A percentile compares a stretch with the other conserved stretches of the same genome.
These are phyloP conservation scores for Brachypalpus laphriformis DNA, from an alignment of 2,888 invertebrate genomes.

Conservation along the genomic window DNA sequence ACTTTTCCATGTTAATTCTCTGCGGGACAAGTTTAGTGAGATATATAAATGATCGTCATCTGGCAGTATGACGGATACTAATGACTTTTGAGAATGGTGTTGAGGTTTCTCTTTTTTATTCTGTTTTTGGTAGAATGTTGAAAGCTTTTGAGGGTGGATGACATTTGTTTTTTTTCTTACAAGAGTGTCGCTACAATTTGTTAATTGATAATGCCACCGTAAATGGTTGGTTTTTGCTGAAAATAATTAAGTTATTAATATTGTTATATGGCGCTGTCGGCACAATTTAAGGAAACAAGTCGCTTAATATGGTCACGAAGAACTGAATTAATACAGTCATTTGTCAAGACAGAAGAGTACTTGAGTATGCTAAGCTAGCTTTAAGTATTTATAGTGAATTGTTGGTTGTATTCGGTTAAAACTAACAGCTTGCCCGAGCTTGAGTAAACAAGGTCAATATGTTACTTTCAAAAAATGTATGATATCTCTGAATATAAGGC, in stretches of 20 bases:
- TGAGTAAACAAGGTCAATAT: not conserved
- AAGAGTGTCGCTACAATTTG: constrained; percentile 30
- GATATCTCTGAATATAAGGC: not conserved
- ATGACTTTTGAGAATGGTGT: constrained; percentile 60
- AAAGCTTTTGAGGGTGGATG: constrained; percentile 38
- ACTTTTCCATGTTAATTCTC: constrained; percentile 64
- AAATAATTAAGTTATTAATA: constrained; percentile 35
- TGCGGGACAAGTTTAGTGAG: constrained; percentile 69
- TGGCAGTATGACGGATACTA: constrained; percentile 69
- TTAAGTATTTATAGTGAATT: no score
- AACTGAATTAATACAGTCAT: not conserved
- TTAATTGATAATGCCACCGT: constrained; percentile 26
- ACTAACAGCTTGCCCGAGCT: not conserved
- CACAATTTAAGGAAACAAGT: not conserved
- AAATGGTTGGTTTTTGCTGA: not conserved
- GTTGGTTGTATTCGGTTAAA: not conserved
- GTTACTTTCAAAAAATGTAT: not conserved
- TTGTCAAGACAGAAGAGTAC: not conserved
- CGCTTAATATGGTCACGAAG: not conserved
- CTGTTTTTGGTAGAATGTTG: constrained; percentile 11
- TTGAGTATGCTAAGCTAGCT: not conserved
- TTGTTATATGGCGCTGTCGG: not conserved
- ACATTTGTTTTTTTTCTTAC: not conserved
- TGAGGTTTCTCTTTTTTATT: constrained; percentile 44
- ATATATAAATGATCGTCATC: constrained; percentile 71